These are phyloP conservation scores for Alectura lathami DNA, from an alignment of 2,113 vertebrate genomes.

Conservation along the genomic window DNA sequence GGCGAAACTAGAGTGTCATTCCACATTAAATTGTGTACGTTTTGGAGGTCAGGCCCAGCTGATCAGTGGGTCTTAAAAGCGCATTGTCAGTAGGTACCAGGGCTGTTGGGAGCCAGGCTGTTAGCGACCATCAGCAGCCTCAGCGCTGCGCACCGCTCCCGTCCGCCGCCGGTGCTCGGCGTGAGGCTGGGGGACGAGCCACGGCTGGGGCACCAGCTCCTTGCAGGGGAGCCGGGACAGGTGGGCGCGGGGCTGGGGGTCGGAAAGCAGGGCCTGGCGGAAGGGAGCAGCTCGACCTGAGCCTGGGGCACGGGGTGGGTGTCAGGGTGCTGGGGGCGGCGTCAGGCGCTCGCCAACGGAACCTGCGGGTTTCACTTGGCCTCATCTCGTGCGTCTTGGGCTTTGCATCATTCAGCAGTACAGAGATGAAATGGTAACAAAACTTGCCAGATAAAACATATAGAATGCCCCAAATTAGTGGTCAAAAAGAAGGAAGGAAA, in stretches of 20 bases:
- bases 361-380: not conserved
- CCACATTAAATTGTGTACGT: not conserved
- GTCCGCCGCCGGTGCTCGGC: accelerated
- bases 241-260: too few species aligned
- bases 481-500: not conserved
- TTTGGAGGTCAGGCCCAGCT: not conserved
- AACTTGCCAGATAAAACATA: not conserved
- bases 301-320: not conserved
- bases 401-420: not conserved
- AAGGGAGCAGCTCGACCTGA: too few species aligned
- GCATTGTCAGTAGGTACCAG: not conserved
- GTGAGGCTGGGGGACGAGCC: accelerated
- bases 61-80: not conserved
- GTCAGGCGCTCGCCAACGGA: not conserved
- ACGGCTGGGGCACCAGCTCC: too few species aligned
- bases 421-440: not conserved
- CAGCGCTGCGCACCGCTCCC: accelerated
- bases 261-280: too few species aligned
- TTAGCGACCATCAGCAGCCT: too few species aligned
- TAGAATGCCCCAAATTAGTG: too few species aligned
- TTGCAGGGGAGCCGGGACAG: too few species aligned
- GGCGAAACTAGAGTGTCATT: not conserved
- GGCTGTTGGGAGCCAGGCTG: too few species aligned
- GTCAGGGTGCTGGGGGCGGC: too few species aligned
- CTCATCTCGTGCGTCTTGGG: not conserved